Conservation (phyloP, 1,140 invertebrate genomes). For the Cotesia chilonis region DNA sequence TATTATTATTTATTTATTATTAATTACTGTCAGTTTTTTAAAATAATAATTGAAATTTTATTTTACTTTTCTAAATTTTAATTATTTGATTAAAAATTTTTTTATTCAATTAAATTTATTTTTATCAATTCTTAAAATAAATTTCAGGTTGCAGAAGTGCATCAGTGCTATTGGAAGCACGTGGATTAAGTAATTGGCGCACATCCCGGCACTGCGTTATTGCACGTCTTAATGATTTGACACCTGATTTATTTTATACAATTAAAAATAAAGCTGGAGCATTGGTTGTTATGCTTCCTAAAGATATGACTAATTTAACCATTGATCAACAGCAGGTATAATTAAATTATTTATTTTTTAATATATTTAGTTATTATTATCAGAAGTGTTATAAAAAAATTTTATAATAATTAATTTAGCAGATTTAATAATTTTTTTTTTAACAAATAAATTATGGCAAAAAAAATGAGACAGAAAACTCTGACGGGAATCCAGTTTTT, state of each 20-base stretch:
- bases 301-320: conserved; percentile 74
- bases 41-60: too few species aligned
- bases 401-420: too few species aligned
- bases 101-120: background rate
- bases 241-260: conserved; percentile 78
- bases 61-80: too few species aligned
- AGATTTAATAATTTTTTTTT: too few species aligned
- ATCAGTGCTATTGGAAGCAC: conserved; percentile 85
- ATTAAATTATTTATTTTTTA: conserved; percentile 30
- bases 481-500: too few species aligned
- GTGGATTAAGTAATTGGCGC: conserved; percentile 84
- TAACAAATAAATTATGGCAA: too few species aligned
- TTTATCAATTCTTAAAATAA: conserved; percentile 8
- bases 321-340: conserved; percentile 77
- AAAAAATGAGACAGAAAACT: too few species aligned
- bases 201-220: conserved; percentile 90
- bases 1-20: too few species aligned
- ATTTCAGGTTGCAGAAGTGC: conserved; percentile 81
- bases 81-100: too few species aligned
- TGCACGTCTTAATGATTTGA: conserved; percentile 79
- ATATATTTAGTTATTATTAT: conserved; percentile 36
- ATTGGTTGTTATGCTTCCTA: conserved; percentile 83
- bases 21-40: too few species aligned
- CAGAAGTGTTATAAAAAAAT: too few species aligned
- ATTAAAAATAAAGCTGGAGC: conserved; percentile 85